These are phyloP conservation scores for Petaurus breviceps DNA, from an alignment of 2,113 vertebrate species.

Conservation along the genomic window DNA sequence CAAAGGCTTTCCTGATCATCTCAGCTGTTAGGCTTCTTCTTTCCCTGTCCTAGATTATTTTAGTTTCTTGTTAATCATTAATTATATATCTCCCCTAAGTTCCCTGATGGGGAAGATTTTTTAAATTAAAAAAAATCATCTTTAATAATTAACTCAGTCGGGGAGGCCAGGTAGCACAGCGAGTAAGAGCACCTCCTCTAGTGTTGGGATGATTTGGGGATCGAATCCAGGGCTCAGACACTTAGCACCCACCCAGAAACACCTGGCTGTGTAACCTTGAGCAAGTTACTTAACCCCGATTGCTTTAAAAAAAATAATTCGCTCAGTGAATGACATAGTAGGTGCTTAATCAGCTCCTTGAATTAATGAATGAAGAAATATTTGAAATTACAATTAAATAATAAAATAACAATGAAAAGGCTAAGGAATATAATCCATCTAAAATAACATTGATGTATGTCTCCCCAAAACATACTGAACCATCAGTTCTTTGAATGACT, in stretches of 20 bases:
- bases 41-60: not conserved
- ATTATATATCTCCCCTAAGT: not conserved
- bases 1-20: not conserved
- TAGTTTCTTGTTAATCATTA: not conserved
- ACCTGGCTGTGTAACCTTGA: too few species aligned
- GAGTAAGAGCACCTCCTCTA: too few species aligned
- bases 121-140: not conserved
- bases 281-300: too few species aligned
- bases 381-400: not conserved
- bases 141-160: not conserved
- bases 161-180: too few species aligned
- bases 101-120: not conserved
- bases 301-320: too few species aligned
- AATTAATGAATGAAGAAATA: not conserved
- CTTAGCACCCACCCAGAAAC: too few species aligned
- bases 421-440: not conserved
- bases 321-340: not conserved
- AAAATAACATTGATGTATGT: conserved; percentile 46
- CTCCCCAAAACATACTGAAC: conserved; percentile 37
- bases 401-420: conserved; percentile 55
- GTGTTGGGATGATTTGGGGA: too few species aligned
- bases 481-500: conserved; percentile 40
- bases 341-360: not conserved
- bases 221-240: too few species aligned
- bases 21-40: fast-evolving